Conservation (phyloP, 2,797 vertebrate genomes). For the Lepidocolaptes lacrymiger region DNA sequence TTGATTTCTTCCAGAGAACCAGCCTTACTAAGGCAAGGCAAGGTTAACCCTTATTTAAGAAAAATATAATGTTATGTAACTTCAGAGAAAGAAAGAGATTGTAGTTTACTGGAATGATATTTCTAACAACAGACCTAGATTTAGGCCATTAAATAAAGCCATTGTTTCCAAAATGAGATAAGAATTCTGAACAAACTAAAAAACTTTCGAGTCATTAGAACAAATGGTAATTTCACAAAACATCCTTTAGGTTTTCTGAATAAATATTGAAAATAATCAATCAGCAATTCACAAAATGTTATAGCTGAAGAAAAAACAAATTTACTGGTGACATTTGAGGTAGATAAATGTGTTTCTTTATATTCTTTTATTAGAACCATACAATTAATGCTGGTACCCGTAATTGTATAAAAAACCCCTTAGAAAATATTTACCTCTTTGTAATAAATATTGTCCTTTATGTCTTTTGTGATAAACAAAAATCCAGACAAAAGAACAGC, state of each 20-base stretch:
- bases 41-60: slow-evolving; percentile 23
- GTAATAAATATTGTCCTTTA: background rate
- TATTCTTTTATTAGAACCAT: background rate
- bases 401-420: background rate
- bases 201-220: background rate
- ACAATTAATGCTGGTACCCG: background rate
- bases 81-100: background rate
- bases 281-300: background rate
- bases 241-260: background rate
- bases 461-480: background rate
- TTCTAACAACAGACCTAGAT: background rate
- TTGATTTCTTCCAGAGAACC: slow-evolving; percentile 38
- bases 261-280: background rate
- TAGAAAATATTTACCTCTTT: background rate
- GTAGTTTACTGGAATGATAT: background rate
- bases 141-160: background rate
- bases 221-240: background rate
- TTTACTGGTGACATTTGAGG: background rate
- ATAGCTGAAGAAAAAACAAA: background rate
- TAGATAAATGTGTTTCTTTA: background rate
- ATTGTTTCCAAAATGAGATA: background rate
- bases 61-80: background rate
- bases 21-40: background rate
- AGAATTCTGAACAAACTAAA: background rate
- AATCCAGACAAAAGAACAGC: background rate